Evolutionary conservation across 2,113 vertebrate genomes (phyloP).

Genomic region (Octodon degus): DNA sequence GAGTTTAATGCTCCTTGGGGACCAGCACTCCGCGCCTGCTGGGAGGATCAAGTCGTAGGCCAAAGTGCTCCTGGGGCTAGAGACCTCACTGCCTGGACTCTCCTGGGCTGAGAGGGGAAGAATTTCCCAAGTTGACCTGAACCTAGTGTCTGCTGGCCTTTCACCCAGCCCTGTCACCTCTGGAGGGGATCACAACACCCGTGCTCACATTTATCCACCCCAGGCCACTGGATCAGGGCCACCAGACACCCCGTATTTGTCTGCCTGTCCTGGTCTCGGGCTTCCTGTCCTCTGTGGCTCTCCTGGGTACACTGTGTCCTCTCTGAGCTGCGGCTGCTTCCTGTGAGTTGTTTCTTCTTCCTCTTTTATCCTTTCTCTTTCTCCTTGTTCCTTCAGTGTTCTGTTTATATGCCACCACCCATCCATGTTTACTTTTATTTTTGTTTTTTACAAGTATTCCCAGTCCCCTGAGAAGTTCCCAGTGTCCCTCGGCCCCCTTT

Average conservation of each 20-base stretch:
- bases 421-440: constrained; percentile 14
- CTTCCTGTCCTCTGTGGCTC: constrained; percentile 66
- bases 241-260: constrained; percentile 32
- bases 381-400: constrained; percentile 12
- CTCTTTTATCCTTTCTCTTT: constrained; percentile 62
- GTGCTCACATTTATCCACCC: not conserved
- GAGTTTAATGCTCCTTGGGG: not conserved
- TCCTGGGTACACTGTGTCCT: constrained; percentile 65
- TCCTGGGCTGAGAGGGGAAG: constrained; percentile 27
- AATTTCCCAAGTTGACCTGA: constrained; percentile 50
- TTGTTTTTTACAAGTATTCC: constrained; percentile 35
- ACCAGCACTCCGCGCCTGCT: not conserved
- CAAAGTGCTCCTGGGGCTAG: not conserved
- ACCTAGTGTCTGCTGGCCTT: not conserved
- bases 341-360: constrained; percentile 61
- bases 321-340: constrained; percentile 41
- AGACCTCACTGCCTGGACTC: not conserved
- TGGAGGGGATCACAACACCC: not conserved
- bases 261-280: not conserved
- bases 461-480: constrained; percentile 3
- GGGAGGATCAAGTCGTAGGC: not conserved
- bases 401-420: constrained; percentile 19
- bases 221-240: not conserved
- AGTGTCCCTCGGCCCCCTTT: not conserved
- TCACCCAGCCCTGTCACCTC: not conserved